Evolutionary conservation across 1,140 invertebrate species (phyloP), one percentile per base, ranked within the genome.

Genomic region (Gryon sp.): DNA sequence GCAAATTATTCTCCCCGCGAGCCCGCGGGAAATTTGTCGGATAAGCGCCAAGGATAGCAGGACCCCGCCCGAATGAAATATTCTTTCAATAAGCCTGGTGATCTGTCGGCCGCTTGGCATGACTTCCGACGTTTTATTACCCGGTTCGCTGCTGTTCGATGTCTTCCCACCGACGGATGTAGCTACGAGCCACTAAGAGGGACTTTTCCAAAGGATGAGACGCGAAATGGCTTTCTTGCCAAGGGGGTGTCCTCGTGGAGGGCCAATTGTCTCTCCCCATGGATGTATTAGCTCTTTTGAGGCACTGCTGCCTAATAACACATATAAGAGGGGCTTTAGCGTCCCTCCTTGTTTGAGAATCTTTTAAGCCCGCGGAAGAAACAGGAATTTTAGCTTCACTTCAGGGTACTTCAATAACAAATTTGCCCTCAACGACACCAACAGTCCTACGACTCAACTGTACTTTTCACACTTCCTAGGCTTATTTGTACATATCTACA

Each of bases 51-150:
- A 7, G 68, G 73, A 82, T 79, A 68, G n/a, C n/a, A n/a, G 81
- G 76, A 80, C 76, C 73, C 80, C 78, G 79, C 73, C 77, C 75
- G 82, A 81, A 84, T 85, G 83, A 85, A 85, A 85, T 85, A 85
- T 85, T 80, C 83, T 85, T 84, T 80, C 72, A 78, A 72, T 63
- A 74, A 76, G 81, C 80, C 57, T 20, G 60, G 78, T 77, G 72
- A 80, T 80, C 78, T 57, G 74, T 80, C 78, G 78, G 68, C 69
- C 59, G 68, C 59, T 77, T 77, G 66, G 78, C 78, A 74, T 62
- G 55, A 62, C 80, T 80, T 70, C 73, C 81, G 80, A 82, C 80
- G 62, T 81, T 77, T 79, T 79, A 79, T 79, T 78, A 68, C 50
- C 55, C 38, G 26, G 28, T 30, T 73, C 62, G 66, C 66, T 68